Base-by-base conservation (phyloP, 2,888 invertebrate genomes). In the Quadriops clusia region DNA sequence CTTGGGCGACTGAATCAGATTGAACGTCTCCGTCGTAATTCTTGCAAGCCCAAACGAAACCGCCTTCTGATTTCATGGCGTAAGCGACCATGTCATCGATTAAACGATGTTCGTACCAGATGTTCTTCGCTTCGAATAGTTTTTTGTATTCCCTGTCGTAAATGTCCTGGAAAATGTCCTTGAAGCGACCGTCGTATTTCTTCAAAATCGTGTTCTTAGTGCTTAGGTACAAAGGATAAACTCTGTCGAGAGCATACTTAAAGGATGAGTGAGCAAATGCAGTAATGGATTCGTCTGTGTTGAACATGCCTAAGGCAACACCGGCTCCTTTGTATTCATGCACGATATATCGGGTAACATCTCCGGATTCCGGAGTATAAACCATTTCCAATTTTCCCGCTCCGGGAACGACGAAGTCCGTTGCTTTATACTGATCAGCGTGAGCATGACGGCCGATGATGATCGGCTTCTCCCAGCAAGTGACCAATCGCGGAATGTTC, bases 81-180 rank as follows among this genome's bases (percentile, higher is more conserved):
- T 94, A 93, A 2, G 97, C 97, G 8, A 97, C 95, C 97, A 97
- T 97, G 53, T 98, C 97, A 58, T 98, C 97, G 53, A 98, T 98
- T 30, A 98, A 67, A 37, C 97, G 76, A 61, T 98, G 97, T 60
- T 98, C 97, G 56, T 98, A 98, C 93, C 94, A 95, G 48, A 97
- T 81, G 3, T 78, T 78, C 38, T 76, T 75, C 1, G 77, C 80
- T 58, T 95, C 94, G 58, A 65, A 98, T 46, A 82, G 60, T 1
- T 66, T 34, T 60, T 85, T 91, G 64, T 95, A 98, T 28, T 91
- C 74, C 33, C 74, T 74, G 4, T 87, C 82, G 58, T 94, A 95
- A 45, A 94, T 82, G 38, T 90, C 89, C 61, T 94, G 85, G 71
- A 95, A 95, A 46, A 95, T 93, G 47, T 95, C 93, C 61, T 94